phyloP scores from a whole-genome alignment of 2,113 vertebrate species.

The Leucosticte australis region DNA sequence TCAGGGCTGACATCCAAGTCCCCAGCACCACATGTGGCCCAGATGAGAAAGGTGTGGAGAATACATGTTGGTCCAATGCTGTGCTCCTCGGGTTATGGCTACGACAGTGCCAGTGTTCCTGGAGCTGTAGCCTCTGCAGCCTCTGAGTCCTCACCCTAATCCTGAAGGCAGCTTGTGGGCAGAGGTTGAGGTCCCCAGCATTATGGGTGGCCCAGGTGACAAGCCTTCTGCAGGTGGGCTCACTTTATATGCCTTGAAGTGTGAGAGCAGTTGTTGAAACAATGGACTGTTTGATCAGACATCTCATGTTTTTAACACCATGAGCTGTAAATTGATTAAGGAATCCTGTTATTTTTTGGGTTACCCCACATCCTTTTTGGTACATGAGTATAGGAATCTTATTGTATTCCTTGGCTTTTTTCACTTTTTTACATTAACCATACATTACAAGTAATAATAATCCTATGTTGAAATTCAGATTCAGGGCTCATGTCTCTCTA shows the following conservation, averaged over 20 bases:
- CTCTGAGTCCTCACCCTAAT: neutral
- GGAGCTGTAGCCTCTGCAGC: neutral
- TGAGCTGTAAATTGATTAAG: neutral
- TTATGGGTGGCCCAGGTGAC: neutral
- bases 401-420: neutral
- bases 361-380: neutral
- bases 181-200: neutral
- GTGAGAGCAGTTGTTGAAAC: neutral
- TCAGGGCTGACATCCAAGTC: neutral
- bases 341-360: neutral
- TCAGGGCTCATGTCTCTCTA: neutral
- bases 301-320: neutral
- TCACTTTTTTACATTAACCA: neutral
- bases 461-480: neutral
- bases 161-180: neutral
- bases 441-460: neutral
- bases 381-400: neutral
- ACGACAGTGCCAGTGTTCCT: neutral
- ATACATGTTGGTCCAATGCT: neutral
- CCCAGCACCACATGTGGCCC: rapidly evolving
- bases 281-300: neutral
- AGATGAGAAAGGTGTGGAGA: too few relatives aligned
- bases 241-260: neutral
- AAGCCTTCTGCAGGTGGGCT: neutral
- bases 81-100: neutral